Base-by-base conservation (phyloP, 2,113 vertebrate genomes). In the Entosphenus tridentatus region DNA sequence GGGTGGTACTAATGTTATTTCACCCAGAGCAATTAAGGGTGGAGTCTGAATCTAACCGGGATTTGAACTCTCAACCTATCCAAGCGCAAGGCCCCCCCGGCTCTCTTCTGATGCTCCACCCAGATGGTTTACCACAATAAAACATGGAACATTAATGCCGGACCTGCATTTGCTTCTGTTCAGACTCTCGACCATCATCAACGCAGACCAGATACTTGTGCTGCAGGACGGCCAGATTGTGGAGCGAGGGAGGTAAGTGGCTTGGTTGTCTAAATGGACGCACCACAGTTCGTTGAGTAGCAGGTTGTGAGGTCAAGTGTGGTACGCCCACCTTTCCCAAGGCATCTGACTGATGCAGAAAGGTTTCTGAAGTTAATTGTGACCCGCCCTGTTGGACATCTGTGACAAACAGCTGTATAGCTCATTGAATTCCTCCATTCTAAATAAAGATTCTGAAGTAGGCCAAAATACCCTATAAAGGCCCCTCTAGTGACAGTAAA, bases 161-260 rank as follows among this genome's bases (percentile, higher is more conserved):
- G 58, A 62, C 16, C 58, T 14, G 58, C 58, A 17, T 17, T 62
- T 62, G 58, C 58, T 62, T 13, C 16, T 13, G 58, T 17, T 57
- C 73, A 97, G 92, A 75, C 79, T 98, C 56, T 98, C 93, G 11
- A 98, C 93, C 0, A 81, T 98, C 70, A 86, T 95, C 1, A 79
- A 69, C 3, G 87, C 92, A 12, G 90, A 98, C 75, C 87, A 89
- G 78, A 98, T 98, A 73, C 81, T 96, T 11, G 88, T 98, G 59
- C 76, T 98, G 71, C 86, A 77, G 9, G 84, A 93, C 0, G 88
- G 93, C 13, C 77, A 73, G 69, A 85, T 98, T 0, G 80, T 77
- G 1, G 93, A 96, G 72, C 79, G 82, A 57, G 93, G 93, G 74
- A 78, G 86, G 92, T 97, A 75, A 83, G 77, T 11, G 11, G n/a